Evolutionary conservation across 2,888 invertebrate species (phyloP), one percentile per base, ranked within the genome.

Genomic region (Chalcosyrphus nemorum): DNA sequence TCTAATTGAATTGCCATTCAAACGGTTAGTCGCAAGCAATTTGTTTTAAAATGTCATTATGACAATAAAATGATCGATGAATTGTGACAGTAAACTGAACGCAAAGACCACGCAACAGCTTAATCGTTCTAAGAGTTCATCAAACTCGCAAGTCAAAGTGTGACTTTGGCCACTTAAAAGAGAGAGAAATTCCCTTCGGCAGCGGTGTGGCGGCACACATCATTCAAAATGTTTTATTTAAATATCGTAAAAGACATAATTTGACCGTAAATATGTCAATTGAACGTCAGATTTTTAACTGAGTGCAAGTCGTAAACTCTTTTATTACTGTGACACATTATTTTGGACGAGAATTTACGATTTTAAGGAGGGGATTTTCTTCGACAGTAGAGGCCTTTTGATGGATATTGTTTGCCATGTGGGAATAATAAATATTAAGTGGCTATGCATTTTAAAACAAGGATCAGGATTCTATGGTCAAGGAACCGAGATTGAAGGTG

Each of bases 21-120:
- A 63, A 47, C 35, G 11, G 63, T 32, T 47, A 21, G 63, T 65
- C 50, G 41, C 41, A 43, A 50, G 56, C 70, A 70, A 81, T 81
- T 81, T 76, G 77, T 77, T 77, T 71, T 41, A 19, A 57, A 47
- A 24, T 82, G 71, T 72, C 77, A 77, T 11, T 66, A 19, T 38
- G n/a, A n/a, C n/a, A 74, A 47, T 50, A 32, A 56, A 24, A 45
- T 66, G 71, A 81, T 81, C 57, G 76, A 76, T 81, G 76, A 76
- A 43, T 17, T 17, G 43, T 7, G 7, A 17, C 1, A 17, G 13
- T 7, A 2, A 1, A 17, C 2, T 9, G 2, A 17, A 43, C 41
- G n/a, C n/a, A n/a, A n/a, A n/a, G n/a, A n/a, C n/a, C n/a, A 15
- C 11, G 2, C 13, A 38, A 3, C n/a, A n/a, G n/a, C 4, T n/a